Base-by-base conservation (phyloP, 1,140 invertebrate genomes). In the Cydia amplana region DNA sequence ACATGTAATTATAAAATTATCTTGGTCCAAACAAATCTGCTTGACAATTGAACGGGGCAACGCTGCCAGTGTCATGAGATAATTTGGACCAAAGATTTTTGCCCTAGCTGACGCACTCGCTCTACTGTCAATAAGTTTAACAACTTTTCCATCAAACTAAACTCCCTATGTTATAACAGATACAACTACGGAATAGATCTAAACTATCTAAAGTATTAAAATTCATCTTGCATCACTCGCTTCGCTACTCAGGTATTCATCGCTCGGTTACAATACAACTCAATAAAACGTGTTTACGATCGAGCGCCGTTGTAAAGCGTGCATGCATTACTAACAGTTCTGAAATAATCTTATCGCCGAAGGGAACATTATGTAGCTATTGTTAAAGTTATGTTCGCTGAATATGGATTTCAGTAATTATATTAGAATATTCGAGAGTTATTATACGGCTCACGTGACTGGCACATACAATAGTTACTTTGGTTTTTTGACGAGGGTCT, bases 221-320 rank as follows among this genome's bases (percentile, higher is more conserved):
- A 81, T 81, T 79, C 78, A 81, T 79, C 77, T 79, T 75, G 77
- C 79, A 77, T 73, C 74, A 60, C 65, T 75, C 23, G 18, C 18
- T 60, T 60, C n/a, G 49, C 51, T 75, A 72, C 51, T 82, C 76
- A 73, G 75, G 72, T 73, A 82, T 82, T 78, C 78, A 82, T 79
- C 78, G 78, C 72, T 79, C 74, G 80, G 77, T 78, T 75, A 79
- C 55, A 75, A 78, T 77, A 78, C 78, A 75, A 78, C 78, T 79
- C 78, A 78, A 82, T 82, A 82, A 82, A 82, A 70, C 76, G 76
- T 82, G 80, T 82, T 82, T 82, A 82, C 78, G 78, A 82, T 28
- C 75, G 76, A 67, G 73, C 55, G 60, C 60, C 80, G 80, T 78
- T 82, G 78, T 82, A 82, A 75, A 79, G 78, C 78, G 80, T 64